A percentile compares a stretch with the other conserved stretches of the same genome.
Conservation (phyloP, 2,888 invertebrate genomes). For the Ernsta delagoae region DNA sequence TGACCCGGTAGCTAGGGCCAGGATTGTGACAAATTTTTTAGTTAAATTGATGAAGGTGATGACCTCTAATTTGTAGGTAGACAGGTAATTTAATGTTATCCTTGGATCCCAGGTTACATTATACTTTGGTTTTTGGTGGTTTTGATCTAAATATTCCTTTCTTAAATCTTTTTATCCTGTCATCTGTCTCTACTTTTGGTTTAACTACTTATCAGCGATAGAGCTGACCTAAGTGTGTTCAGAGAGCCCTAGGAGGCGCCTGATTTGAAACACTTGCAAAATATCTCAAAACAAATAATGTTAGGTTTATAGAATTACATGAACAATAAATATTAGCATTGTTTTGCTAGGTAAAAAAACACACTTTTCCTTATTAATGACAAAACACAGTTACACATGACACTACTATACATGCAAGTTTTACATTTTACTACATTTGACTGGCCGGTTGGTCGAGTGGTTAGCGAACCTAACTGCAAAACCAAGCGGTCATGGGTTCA, state of each 20-base stretch:
- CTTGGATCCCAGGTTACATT: slow-evolving; percentile 2
- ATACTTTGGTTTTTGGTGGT: background rate
- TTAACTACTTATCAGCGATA: background rate
- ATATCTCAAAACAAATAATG: too few species aligned
- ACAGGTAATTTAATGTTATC: background rate
- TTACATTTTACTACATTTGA: too few species aligned
- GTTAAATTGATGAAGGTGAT: background rate
- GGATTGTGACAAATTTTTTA: background rate
- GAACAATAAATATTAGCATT: too few species aligned
- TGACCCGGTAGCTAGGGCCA: background rate
- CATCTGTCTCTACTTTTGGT: background rate
- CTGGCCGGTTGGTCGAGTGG: too few species aligned
- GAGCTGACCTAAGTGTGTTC: background rate
- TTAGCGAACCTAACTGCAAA: too few species aligned
- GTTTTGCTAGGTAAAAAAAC: too few species aligned
- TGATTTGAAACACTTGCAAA: background rate
- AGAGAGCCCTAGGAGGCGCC: background rate
- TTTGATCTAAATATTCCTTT: background rate
- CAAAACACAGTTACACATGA: too few species aligned
- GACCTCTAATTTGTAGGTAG: background rate
- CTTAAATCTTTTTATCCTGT: background rate
- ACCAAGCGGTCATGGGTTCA: too few species aligned
- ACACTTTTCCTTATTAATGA: too few species aligned
- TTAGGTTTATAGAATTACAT: too few species aligned
- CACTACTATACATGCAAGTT: too few species aligned